These are phyloP conservation scores for Melolontha melolontha DNA, from an alignment of 2,888 invertebrate genomes.

Conservation along the genomic window DNA sequence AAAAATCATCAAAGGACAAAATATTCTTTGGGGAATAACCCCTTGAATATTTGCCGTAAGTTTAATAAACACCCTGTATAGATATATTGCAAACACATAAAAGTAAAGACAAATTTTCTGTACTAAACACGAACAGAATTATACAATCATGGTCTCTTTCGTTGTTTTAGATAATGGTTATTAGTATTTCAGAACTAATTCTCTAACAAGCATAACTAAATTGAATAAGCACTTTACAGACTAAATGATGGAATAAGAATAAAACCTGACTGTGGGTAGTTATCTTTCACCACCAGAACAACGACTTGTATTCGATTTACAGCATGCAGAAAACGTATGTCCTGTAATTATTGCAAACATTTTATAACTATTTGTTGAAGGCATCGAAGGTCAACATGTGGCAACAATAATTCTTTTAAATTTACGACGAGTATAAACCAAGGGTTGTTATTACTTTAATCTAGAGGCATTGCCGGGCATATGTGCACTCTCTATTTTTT, in stretches of 20 bases:
- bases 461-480: slow-evolving; percentile 7
- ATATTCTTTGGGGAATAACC: too few relatives aligned
- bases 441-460: slow-evolving; percentile 33
- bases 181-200: slow-evolving; percentile 26
- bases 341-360: slow-evolving; percentile 30
- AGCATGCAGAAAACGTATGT: slow-evolving; percentile 9
- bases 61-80: too few relatives aligned
- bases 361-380: slow-evolving; percentile 35
- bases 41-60: too few relatives aligned
- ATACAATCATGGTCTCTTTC: too few relatives aligned
- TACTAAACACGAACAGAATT: too few relatives aligned
- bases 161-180: not conserved
- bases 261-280: slow-evolving; percentile 21
- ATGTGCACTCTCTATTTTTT: slow-evolving; percentile 14
- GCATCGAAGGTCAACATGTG: slow-evolving; percentile 21
- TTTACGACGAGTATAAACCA: slow-evolving; percentile 35
- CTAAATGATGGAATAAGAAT: slow-evolving; percentile 13
- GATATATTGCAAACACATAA: too few relatives aligned
- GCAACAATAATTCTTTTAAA: slow-evolving; percentile 35
- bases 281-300: slow-evolving; percentile 27
- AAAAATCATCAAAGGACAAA: too few relatives aligned
- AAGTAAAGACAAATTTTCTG: too few relatives aligned
- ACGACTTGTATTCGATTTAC: slow-evolving; percentile 27
- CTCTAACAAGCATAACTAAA: slow-evolving; percentile 13
- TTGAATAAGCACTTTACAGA: slow-evolving; percentile 7